Evolutionary conservation across 2,797 vertebrate species (phyloP).

Genomic region (Myripristis murdjan): DNA sequence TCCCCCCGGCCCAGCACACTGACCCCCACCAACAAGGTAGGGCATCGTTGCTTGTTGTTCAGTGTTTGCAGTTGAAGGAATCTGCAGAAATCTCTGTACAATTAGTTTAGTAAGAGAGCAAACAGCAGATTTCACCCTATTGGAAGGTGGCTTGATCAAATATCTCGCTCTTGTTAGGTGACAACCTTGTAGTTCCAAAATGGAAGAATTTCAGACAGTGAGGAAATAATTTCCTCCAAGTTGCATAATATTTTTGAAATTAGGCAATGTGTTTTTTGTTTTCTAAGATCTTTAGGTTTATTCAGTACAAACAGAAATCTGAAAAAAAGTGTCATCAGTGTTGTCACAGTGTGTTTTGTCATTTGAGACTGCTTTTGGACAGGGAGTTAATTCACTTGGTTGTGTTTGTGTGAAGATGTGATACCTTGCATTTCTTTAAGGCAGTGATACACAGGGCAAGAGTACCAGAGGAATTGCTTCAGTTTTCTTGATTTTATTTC

Average conservation of each 20-base stretch:
- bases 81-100: not conserved
- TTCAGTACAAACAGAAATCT: not conserved
- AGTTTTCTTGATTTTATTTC: too few relatives aligned
- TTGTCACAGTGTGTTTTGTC: not conserved
- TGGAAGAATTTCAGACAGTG: not conserved
- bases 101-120: not conserved
- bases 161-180: not conserved
- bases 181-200: not conserved
- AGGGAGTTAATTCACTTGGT: too few relatives aligned
- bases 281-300: not conserved
- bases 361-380: not conserved
- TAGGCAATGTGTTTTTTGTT: not conserved
- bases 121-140: not conserved
- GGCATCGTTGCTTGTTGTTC: slow-evolving; percentile 23
- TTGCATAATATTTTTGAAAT: too few relatives aligned
- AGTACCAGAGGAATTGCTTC: too few relatives aligned
- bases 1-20: slow-evolving; percentile 22
- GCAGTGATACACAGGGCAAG: too few relatives aligned
- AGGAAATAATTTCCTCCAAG: not conserved
- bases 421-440: too few relatives aligned
- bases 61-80: not conserved
- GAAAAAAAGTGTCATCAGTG: too few relatives aligned
- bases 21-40: slow-evolving; percentile 71
- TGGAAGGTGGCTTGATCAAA: not conserved
- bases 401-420: too few relatives aligned